Evolutionary conservation across 92 coral and sea anemone species (phyloP), one percentile per base, ranked within the genome.

Genomic region (Porites lobata): DNA sequence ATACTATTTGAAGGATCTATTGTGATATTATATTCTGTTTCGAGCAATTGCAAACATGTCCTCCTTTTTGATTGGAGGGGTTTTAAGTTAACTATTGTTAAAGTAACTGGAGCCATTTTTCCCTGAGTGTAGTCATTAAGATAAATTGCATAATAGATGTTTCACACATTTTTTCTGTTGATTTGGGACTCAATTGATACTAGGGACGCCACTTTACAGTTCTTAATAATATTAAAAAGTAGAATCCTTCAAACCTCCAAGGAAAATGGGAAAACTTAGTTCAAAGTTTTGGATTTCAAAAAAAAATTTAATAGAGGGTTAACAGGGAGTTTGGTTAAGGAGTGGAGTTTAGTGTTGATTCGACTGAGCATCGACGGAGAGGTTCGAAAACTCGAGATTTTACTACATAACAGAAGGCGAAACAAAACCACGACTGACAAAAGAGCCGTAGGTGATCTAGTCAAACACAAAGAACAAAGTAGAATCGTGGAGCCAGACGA

Each of bases 11-110:
- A 82, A n/a, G 69, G 32, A 29, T 11, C 68, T 57, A 57, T 56
- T 70, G 32, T 17, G 9, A 8, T 57, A 56, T 71, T 68, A 8
- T 4, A 9, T 59, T 62, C 61, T 43, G 32, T 56, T 70, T 69
- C 38, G 50, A n/a, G 6, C 15, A 29, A 82, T 71, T 11, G 43
- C 86, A 82, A 81, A 82, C 78, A 82, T 26, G 78, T 18, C 65
- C 10, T 68, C 18, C 29, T 57, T 9, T 53, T 56, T 9, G 11
- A 58, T 2, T 69, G 58, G 71, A 43, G 24, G 43, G 19, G 58
- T 69, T 82, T 64, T 57, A 57, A 70, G 61, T 9, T 38, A 20
- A 5, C 47, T 19, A 32, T 82, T 57, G 67, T 81, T 82, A 29
- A 50, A 15, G 72, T 50, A 53, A 58, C 20, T 24, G 58, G 43